Evolutionary conservation across 2,113 vertebrate genomes (phyloP).

Genomic region (Pelecanoides urinatrix): DNA sequence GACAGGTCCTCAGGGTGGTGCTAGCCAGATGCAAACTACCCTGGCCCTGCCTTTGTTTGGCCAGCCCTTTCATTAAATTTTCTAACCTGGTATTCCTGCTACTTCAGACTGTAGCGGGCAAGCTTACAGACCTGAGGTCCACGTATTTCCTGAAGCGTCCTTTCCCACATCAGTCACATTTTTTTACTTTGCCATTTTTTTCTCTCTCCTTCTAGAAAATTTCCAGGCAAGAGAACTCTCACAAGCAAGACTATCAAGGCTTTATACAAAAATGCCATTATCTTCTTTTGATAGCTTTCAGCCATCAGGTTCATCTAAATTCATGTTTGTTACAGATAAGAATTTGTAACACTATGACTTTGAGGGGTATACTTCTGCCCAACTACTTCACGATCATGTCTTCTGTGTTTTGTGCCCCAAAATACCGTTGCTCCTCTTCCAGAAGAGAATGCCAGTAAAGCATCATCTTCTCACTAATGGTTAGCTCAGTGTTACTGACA

Average conservation of each 20-base stretch:
- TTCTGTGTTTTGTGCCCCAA: background rate
- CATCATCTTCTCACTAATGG: background rate
- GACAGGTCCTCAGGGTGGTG: background rate
- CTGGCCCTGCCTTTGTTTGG: background rate
- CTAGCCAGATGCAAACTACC: background rate
- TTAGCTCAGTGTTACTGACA: background rate
- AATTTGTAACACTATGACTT: background rate
- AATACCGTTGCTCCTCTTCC: background rate
- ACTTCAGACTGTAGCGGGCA: background rate
- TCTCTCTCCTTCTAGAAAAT: background rate
- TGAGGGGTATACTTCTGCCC: background rate
- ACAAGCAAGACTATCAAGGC: background rate
- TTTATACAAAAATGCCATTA: background rate
- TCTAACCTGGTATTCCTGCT: background rate
- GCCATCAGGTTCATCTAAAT: background rate
- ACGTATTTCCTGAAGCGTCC: background rate
- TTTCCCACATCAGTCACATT: background rate
- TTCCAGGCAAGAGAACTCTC: background rate
- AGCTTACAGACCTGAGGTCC: background rate
- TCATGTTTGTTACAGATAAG: background rate
- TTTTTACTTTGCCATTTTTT: background rate
- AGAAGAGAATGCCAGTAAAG: background rate
- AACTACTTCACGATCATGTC: background rate
- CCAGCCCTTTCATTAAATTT: background rate
- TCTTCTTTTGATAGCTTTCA: background rate